These are phyloP conservation scores for Ianthella basta DNA, from an alignment of 37 sponge, comb jelly and placozoan genomes.

Conservation along the genomic window DNA sequence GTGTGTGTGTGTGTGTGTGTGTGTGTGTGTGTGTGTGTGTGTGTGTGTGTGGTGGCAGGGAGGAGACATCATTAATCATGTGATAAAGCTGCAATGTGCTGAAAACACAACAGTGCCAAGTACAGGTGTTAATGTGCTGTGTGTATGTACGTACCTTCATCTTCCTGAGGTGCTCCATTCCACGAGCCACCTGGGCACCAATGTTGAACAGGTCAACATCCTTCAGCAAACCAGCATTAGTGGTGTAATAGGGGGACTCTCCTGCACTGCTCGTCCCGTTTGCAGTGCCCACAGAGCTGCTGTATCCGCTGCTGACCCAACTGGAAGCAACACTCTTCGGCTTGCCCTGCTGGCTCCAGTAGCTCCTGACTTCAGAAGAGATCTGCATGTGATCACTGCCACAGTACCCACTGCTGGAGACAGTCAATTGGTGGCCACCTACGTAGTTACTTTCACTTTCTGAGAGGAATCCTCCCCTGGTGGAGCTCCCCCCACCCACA, in stretches of 20 bases:
- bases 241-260: neutral
- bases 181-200: conserved; percentile 66
- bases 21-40: no score
- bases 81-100: no score
- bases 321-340: neutral
- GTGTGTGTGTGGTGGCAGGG: neutral
- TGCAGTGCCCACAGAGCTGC: neutral
- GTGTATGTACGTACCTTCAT: conserved; percentile 56
- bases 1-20: neutral
- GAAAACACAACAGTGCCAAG: no score
- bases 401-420: neutral
- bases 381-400: neutral
- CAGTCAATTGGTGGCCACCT: neutral
- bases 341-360: neutral
- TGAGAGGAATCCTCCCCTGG: no score
- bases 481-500: no score
- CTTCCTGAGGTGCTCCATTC: conserved; percentile 78
- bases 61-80: neutral
- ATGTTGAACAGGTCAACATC: conserved; percentile 63
- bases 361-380: neutral
- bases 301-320: neutral
- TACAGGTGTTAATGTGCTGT: conserved; percentile 14
- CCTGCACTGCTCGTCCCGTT: neutral
- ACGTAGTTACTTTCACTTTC: no score
- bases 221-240: conserved; percentile 19